A percentile compares a stretch with the other conserved stretches of the same genome.
These are phyloP conservation scores for Aphelocoma californica DNA, from an alignment of 2,797 vertebrate species.

Conservation along the genomic window DNA sequence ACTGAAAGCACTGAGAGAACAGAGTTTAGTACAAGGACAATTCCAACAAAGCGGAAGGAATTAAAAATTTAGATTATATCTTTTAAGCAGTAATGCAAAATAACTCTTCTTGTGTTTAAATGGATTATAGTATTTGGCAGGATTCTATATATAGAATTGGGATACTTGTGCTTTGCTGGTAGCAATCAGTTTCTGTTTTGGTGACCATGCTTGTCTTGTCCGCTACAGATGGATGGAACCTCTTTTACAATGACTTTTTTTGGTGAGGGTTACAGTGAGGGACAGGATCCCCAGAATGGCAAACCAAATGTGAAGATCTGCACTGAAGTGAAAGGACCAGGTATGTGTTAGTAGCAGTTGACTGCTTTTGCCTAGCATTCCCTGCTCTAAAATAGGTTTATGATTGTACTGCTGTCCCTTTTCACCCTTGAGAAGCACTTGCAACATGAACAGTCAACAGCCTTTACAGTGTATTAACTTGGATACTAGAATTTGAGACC, in stretches of 20 bases:
- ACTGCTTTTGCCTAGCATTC: not conserved
- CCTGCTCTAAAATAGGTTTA: not conserved
- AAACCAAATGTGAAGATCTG: constrained; percentile 90
- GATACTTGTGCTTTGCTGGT: not conserved
- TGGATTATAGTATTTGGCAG: not conserved
- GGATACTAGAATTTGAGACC: not conserved
- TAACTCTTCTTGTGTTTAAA: not conserved
- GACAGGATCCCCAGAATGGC: constrained; percentile 75
- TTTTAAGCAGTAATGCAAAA: not conserved
- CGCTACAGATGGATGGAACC: constrained; percentile 83
- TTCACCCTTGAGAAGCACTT: not conserved
- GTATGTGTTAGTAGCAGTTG: constrained; percentile 64
- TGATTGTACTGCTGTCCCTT: not conserved
- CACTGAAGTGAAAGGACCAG: constrained; percentile 92
- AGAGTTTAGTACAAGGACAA: not conserved
- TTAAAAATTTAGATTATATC: not conserved
- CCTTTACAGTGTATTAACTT: not conserved
- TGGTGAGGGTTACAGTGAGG: constrained; percentile 89
- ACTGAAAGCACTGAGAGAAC: not conserved
- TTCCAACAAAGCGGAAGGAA: not conserved
- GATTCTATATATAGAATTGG: not conserved
- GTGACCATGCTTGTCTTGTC: not conserved
- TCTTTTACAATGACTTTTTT: constrained; percentile 90
- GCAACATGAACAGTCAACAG: not conserved
- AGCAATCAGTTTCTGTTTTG: not conserved